Percentiles rank a stretch among this genome's conserved stretches.
Conservation (phyloP, 2,797 vertebrate genomes). For the Micromesistius poutassou region DNA sequence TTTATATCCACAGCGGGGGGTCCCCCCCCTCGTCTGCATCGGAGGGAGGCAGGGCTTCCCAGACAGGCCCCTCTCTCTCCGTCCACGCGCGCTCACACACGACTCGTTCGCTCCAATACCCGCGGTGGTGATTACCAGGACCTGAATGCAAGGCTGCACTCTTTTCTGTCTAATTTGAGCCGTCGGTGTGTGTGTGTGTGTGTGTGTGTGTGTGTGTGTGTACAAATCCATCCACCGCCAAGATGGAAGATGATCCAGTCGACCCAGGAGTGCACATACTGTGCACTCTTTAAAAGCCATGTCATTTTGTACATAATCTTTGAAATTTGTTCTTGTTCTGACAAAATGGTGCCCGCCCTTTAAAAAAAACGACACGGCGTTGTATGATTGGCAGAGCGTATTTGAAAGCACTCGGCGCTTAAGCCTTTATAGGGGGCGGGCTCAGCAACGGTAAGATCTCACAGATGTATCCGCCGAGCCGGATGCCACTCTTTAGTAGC, state of each 20-base stretch:
- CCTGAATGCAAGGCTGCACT: background rate
- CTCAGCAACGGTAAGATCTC: background rate
- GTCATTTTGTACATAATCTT: background rate
- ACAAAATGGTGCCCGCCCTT: background rate
- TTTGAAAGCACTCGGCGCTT: background rate
- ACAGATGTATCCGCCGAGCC: background rate
- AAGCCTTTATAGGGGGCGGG: no score
- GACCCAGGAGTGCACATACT: background rate
- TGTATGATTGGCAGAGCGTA: background rate
- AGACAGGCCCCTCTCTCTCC: conserved; percentile 48
- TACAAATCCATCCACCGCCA: background rate
- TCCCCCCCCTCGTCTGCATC: conserved; percentile 38
- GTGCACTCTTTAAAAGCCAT: background rate
- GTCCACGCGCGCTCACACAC: conserved; percentile 47
- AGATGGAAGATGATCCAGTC: background rate
- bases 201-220: no score
- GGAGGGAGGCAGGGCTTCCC: conserved; percentile 48
- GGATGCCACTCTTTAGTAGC: background rate
- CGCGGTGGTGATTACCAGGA: background rate
- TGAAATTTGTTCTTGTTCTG: no score
- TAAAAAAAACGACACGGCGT: background rate
- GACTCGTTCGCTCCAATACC: background rate
- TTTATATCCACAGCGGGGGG: conserved; percentile 57
- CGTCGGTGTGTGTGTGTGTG: no score
- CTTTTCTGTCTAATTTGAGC: background rate